These are phyloP conservation scores for Gasteruption jaculator DNA, from an alignment of 2,888 invertebrate species.

Conservation along the genomic window DNA sequence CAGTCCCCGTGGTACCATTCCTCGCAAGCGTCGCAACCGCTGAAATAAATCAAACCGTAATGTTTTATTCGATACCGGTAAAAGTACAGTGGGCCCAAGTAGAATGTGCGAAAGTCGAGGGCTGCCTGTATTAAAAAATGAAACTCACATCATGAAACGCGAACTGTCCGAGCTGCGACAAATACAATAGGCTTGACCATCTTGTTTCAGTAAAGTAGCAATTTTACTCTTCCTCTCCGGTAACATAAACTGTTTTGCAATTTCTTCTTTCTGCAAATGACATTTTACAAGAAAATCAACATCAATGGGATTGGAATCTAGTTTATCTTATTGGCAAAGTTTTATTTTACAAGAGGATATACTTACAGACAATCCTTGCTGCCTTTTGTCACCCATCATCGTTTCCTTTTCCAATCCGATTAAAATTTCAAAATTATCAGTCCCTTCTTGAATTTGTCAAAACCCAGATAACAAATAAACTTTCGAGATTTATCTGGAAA, in stretches of 20 bases:
- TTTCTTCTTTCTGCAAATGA: conserved; percentile 87
- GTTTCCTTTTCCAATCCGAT: no score
- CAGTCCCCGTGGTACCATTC: conserved; percentile 99
- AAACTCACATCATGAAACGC: conserved; percentile 89
- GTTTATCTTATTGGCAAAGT: no score
- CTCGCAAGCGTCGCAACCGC: conserved; percentile 94
- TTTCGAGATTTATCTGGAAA: no score
- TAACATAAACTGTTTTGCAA: conserved; percentile 81
- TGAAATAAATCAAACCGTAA: conserved; percentile 44
- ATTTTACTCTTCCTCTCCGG: conserved; percentile 90
- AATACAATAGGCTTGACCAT: conserved; percentile 91
- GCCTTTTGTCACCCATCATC: conserved; percentile 24
- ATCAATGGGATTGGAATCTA: no score
- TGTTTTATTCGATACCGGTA: no score
- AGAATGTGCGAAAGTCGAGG: conserved; percentile 4
- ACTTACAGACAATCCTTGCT: conserved; percentile 26
- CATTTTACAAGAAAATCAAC: no score
- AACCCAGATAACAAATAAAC: no score
- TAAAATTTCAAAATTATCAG: no score
- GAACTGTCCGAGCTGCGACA: conserved; percentile 91
- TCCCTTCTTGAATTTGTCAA: no score
- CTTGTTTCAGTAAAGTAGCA: conserved; percentile 80
- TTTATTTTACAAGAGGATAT: no score
- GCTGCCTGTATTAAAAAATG: conserved; percentile 12
- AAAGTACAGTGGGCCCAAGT: no score